Conservation (phyloP, 2,797 vertebrate species). For the Enteromius trimaculatus region DNA sequence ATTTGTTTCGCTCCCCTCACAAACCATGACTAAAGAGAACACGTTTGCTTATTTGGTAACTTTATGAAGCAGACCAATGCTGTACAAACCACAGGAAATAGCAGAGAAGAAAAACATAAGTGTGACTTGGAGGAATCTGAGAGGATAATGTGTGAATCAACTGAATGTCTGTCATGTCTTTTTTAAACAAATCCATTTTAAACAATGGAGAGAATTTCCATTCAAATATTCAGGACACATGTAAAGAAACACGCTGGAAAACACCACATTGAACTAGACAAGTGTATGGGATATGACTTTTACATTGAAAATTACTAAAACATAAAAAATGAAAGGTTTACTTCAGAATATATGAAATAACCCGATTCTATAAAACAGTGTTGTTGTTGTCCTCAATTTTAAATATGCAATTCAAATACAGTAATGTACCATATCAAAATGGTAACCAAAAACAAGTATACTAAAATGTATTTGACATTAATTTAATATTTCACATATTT, state of each 20-base stretch:
- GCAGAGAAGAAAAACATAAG: background rate
- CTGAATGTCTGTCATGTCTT: background rate
- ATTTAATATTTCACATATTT: background rate
- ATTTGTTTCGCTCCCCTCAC: conserved; percentile 1
- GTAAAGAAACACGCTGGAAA: conserved; percentile 12
- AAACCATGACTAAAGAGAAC: conserved; percentile 12
- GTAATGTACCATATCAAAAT: background rate
- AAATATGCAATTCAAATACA: conserved; percentile 18
- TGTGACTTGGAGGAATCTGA: background rate
- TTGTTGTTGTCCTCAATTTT: background rate
- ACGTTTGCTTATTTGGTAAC: conserved; percentile 1
- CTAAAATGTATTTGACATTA: background rate
- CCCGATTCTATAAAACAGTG: background rate
- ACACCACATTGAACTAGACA: background rate
- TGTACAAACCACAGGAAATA: conserved; percentile 21
- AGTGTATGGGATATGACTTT: background rate
- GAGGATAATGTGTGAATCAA: background rate
- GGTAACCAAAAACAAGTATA: background rate
- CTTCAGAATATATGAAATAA: background rate
- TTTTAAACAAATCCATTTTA: conserved; percentile 1
- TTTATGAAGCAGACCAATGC: conserved; percentile 8
- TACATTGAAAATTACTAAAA: background rate
- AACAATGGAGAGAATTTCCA: background rate
- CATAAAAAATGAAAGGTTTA: no score
- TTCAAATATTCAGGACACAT: conserved; percentile 1